These are phyloP conservation scores for Dinoponera quadriceps DNA, from an alignment of 1,140 invertebrate genomes.

Conservation along the genomic window DNA sequence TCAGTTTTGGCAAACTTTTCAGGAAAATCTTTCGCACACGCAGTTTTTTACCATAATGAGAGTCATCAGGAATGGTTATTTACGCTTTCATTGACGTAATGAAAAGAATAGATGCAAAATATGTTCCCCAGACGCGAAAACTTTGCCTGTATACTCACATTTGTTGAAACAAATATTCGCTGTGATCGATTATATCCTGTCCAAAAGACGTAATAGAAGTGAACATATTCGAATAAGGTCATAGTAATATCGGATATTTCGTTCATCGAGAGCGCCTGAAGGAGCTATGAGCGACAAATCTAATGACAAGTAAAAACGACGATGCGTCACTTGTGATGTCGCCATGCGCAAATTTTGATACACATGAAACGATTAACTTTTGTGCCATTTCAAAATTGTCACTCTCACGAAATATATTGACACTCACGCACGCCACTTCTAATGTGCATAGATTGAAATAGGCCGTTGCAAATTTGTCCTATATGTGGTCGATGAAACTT, in stretches of 20 bases:
- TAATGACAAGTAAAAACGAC: background rate
- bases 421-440: constrained; percentile 15
- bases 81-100: too few species aligned
- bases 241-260: background rate
- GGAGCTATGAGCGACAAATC: constrained; percentile 17
- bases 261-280: background rate
- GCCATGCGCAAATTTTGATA: background rate
- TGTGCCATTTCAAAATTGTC: background rate
- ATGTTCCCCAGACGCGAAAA: too few species aligned
- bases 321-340: background rate
- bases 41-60: too few species aligned
- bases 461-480: background rate
- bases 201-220: constrained; percentile 21
- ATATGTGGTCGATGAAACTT: constrained; percentile 20
- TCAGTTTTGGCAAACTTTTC: too few species aligned
- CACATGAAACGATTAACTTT: background rate
- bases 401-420: constrained; percentile 49
- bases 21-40: too few species aligned
- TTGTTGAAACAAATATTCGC: constrained; percentile 27
- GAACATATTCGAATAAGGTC: constrained; percentile 17
- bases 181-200: constrained; percentile 31
- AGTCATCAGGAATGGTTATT: too few species aligned
- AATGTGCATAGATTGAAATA: constrained; percentile 15
- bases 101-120: too few species aligned
- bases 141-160: constrained; percentile 12